A percentile compares a stretch with the other conserved stretches of the same genome.
phyloP scores from a whole-genome alignment of 2,113 vertebrate genomes.

The Zootoca vivipara region DNA sequence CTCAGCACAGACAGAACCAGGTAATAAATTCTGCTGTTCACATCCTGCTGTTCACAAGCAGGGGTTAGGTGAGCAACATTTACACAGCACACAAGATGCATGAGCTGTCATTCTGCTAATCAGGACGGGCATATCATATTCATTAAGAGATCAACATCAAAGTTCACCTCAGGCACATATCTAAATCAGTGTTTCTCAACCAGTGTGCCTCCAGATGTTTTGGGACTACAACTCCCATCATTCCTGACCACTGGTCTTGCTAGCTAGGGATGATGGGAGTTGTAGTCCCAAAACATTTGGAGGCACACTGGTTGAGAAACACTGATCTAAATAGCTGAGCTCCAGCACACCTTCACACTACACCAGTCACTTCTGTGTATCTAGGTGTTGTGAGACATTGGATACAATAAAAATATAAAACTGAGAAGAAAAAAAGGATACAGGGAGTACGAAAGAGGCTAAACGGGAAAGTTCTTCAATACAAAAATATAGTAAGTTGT shows the following conservation, averaged over 20 bases:
- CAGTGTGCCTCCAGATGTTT: too few relatives aligned
- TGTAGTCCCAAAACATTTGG: too few relatives aligned
- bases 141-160: constrained; percentile 52
- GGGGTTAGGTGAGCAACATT: constrained; percentile 37
- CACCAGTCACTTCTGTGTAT: not conserved
- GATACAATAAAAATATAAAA: not conserved
- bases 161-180: constrained; percentile 8
- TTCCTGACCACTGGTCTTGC: too few relatives aligned
- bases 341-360: not conserved
- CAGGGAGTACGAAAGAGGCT: too few relatives aligned
- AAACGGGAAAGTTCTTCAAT: too few relatives aligned
- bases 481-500: too few relatives aligned
- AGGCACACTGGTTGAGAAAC: too few relatives aligned
- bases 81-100: constrained; percentile 52
- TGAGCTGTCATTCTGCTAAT: constrained; percentile 52
- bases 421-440: not conserved
- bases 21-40: constrained; percentile 46
- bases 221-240: too few relatives aligned
- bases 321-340: constrained; percentile 39
- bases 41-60: constrained; percentile 30
- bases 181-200: too few relatives aligned
- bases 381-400: not conserved
- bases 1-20: constrained; percentile 41
- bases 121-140: constrained; percentile 37
- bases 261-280: too few relatives aligned